Conservation (phyloP, 1,140 invertebrate genomes). For the Agrilus planipennis region DNA sequence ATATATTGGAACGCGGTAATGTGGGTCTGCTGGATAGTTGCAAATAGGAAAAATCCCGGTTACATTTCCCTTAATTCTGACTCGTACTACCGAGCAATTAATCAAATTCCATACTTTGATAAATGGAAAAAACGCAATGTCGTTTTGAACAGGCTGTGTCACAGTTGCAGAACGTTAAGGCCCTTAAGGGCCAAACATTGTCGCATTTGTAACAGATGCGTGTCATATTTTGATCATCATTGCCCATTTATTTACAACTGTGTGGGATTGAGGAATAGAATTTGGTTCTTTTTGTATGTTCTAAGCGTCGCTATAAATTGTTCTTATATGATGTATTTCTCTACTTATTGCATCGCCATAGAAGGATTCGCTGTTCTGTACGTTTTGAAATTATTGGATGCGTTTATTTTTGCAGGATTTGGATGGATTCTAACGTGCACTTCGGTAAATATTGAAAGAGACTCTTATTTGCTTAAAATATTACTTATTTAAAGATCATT, state of each 20-base stretch:
- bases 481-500: not conserved
- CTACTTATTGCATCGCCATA: conserved; percentile 72
- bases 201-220: conserved; percentile 81
- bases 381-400: conserved; percentile 67
- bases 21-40: conserved; percentile 86
- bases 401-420: conserved; percentile 68
- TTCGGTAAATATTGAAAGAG: conserved; percentile 51
- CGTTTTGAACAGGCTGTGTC: conserved; percentile 76
- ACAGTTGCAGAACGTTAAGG: conserved; percentile 77
- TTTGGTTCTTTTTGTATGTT: conserved; percentile 87
- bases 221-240: conserved; percentile 88
- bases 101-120: conserved; percentile 79
- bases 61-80: conserved; percentile 81
- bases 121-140: conserved; percentile 79
- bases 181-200: conserved; percentile 85
- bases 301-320: conserved; percentile 76
- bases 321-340: conserved; percentile 77
- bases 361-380: conserved; percentile 77
- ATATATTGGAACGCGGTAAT: conserved; percentile 81
- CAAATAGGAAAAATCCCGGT: conserved; percentile 77
- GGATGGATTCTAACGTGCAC: conserved; percentile 80
- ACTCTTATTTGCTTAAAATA: not conserved
- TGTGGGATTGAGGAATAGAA: conserved; percentile 71
- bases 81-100: conserved; percentile 77
- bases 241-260: conserved; percentile 94